These are phyloP conservation scores for Dynastes maya DNA, from an alignment of 2,888 invertebrate species.

Conservation along the genomic window DNA sequence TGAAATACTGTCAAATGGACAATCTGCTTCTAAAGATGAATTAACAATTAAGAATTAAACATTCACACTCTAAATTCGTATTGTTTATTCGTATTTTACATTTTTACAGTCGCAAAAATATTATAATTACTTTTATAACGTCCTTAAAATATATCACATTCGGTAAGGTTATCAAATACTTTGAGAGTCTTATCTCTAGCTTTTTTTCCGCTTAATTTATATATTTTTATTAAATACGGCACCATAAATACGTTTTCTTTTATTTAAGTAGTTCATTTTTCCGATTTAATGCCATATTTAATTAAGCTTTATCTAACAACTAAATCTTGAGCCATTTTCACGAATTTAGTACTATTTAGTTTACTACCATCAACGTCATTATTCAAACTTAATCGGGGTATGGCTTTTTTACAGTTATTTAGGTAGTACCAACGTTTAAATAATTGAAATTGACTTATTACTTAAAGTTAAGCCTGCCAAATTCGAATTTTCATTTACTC, in stretches of 20 bases:
- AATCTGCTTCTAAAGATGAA: too few relatives aligned
- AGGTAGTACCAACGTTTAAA: background rate
- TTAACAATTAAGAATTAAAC: background rate
- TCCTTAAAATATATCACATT: slow-evolving; percentile 18
- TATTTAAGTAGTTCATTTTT: background rate
- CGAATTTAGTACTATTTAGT: background rate
- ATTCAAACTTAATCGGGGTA: background rate
- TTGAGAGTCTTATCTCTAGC: background rate
- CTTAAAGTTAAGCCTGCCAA: too few relatives aligned
- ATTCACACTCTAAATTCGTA: background rate
- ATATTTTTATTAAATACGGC: background rate
- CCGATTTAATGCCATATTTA: background rate
- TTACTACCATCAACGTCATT: background rate
- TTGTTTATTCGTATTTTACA: slow-evolving; percentile 3
- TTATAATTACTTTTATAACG: background rate
- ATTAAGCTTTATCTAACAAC: background rate
- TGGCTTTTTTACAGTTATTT: background rate
- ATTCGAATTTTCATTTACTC: background rate
- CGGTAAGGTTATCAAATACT: slow-evolving; percentile 9
- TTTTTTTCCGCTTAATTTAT: background rate
- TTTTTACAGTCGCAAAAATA: slow-evolving; percentile 9
- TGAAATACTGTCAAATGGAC: too few relatives aligned
- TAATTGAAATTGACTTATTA: background rate
- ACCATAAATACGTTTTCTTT: too few relatives aligned
- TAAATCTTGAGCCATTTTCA: background rate